Evolutionary conservation across 2,888 invertebrate species (phyloP), one percentile per base, ranked within the genome.

Genomic region (Noctua janthina): DNA sequence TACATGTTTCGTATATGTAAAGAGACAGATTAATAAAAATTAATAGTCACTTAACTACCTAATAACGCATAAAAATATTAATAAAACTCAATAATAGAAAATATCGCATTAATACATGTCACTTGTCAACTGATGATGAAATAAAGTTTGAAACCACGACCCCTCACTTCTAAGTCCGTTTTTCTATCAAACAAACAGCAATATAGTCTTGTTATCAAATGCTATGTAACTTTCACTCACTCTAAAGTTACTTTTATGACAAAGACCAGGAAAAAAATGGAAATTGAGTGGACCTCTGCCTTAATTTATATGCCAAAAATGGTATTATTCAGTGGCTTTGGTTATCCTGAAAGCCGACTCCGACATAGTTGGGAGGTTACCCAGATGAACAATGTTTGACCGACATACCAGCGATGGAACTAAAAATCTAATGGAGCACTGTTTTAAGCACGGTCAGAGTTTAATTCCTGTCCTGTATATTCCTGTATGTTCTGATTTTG

Each of bases 301-400:
- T n/a, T 49, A 56, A 51, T 29, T 35, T 17, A 49, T 23, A 49
- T 39, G 15, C 20, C 11, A 39, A 46, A 62, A 35, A 43, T 68
- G 13, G 67, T 62, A 7, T 62, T 69, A 84, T 79, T 84, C 39
- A 20, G 54, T 46, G 0, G 59, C 23, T 71, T 7, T 79, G 29
- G 79, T 69, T 20, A 68, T 35, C 20, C 23, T 17, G 62, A 11
- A 43, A 71, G 54, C 62, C 62, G 13, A 67, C 39, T 83, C 17
- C 10, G 29, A 72, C 64, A 85, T 85, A 84, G 62, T 85, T 85
- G 4, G 49, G 20, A n/a, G 13, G 46, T 54, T 62, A 73, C 51
- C 39, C 46, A 67, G 51, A 49, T 39, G 46, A 71, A 74, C 69
- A 67, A 80, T 80, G 71, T 80, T 67, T 79, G 70, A 49, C 74